Evolutionary conservation across 2,888 invertebrate genomes (phyloP), one percentile per base, ranked within the genome.

Genomic region (Spodoptera littoralis): DNA sequence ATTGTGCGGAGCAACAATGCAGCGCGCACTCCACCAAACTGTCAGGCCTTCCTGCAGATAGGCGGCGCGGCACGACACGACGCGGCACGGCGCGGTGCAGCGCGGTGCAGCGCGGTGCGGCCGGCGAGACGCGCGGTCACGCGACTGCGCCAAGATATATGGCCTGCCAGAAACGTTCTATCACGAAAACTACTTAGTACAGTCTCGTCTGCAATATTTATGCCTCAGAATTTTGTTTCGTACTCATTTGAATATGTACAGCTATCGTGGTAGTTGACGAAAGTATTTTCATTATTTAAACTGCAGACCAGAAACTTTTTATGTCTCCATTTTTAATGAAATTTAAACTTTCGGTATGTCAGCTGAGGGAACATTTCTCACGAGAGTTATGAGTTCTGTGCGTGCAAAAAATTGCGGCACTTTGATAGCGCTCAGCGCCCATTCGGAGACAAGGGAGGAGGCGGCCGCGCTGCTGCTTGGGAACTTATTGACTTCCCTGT

Each of bases 11-110:
- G 62, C 60, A 67, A 80, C 82, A 80, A 80, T 77, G 70, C 74
- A 79, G 71, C 80, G 83, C 75, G 66, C 73, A 73, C 75, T 57
- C 54, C 70, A 73, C 76, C 46, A 69, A 65, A 63, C 79, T 81
- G 80, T 78, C 78, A 59, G 72, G 62, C 64, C 56, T 70, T 76
- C 79, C 78, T 71, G 73, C 70, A 72, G 79, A 77, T 79, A 75
- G 65, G 58, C 72, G 69, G 70, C 78, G 80, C 71, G 74, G 79
- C 59, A 61, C 65, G 66, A 50, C 27, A 67, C 69, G 65, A 60
- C 51, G n/a, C 69, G 58, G 65, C 54, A 52, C 53, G 55, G 18
- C 11, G 9, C 47, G 18, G 46, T 46, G 47, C 72, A 58, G 44
- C 24, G 12, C 49, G 53, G 45, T 18, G 18, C 18, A 1, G 46